Percentiles rank a stretch among this genome's conserved stretches.
phyloP scores from a whole-genome alignment of 2,888 invertebrate species.

The Drosophila phalerata region DNA sequence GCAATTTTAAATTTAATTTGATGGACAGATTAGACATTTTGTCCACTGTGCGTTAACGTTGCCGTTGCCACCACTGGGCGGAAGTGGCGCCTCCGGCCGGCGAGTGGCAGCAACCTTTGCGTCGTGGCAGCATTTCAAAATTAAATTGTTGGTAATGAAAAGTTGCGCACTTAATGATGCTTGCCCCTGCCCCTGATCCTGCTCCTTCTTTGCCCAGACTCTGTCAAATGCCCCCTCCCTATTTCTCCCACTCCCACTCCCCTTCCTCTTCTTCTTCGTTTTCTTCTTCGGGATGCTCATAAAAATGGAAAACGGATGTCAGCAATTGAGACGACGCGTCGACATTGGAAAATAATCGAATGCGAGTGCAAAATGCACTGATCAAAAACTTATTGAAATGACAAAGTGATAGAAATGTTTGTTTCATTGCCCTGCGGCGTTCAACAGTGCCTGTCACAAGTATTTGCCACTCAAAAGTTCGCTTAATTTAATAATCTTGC shows the following conservation, averaged over 20 bases:
- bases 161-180: slow-evolving; percentile 71
- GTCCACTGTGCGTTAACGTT: no score
- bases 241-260: neutral
- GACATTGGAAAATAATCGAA: slow-evolving; percentile 29
- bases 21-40: no score
- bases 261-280: slow-evolving; percentile 9
- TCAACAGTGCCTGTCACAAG: slow-evolving; percentile 22
- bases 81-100: slow-evolving; percentile 53
- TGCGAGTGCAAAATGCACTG: slow-evolving; percentile 1
- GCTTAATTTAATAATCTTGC: slow-evolving; percentile 63
- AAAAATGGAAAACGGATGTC: slow-evolving; percentile 55
- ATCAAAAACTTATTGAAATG: slow-evolving; percentile 47
- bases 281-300: slow-evolving; percentile 22
- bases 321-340: slow-evolving; percentile 43
- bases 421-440: slow-evolving; percentile 10
- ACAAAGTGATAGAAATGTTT: slow-evolving; percentile 23
- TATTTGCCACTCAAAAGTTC: slow-evolving; percentile 31
- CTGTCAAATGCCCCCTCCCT: slow-evolving; percentile 10
- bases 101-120: slow-evolving; percentile 25
- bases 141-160: slow-evolving; percentile 75
- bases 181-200: slow-evolving; percentile 8
- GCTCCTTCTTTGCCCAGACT: neutral
- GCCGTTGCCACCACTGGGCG: slow-evolving; percentile 13
- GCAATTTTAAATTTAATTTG: no score
- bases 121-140: slow-evolving; percentile 50